phyloP scores from a whole-genome alignment of 2,888 invertebrate species.

The Trissonchulus sp. region DNA sequence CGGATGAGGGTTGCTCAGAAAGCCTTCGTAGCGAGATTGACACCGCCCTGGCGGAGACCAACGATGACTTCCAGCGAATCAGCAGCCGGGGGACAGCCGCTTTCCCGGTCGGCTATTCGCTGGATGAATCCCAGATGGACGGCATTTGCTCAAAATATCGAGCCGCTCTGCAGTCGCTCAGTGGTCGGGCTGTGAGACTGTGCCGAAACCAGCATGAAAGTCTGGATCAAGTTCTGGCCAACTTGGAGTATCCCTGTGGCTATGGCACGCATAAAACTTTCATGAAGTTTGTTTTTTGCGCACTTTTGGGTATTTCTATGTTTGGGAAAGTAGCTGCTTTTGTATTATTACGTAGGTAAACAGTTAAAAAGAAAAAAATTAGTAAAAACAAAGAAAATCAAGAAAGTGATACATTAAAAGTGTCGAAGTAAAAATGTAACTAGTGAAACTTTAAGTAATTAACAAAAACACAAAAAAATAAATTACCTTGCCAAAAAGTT shows the following conservation, averaged over 20 bases:
- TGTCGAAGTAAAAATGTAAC: no score
- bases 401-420: no score
- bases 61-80: not conserved
- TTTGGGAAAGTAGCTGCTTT: no score
- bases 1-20: not conserved
- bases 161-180: not conserved
- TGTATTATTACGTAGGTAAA: no score
- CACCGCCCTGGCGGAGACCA: not conserved
- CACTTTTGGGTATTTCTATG: no score
- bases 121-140: not conserved
- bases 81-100: not conserved
- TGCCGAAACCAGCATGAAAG: slow-evolving; percentile 16
- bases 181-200: not conserved
- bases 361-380: no score
- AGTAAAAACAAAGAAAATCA: no score
- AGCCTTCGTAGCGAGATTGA: not conserved
- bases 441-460: no score
- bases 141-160: not conserved
- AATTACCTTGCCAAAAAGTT: no score
- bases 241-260: slow-evolving; percentile 30
- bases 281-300: not conserved
- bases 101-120: not conserved
- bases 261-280: slow-evolving; percentile 11
- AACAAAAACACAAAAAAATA: no score
- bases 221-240: slow-evolving; percentile 11